phyloP scores from a whole-genome alignment of 1,140 invertebrate genomes.

The Delia radicum region DNA sequence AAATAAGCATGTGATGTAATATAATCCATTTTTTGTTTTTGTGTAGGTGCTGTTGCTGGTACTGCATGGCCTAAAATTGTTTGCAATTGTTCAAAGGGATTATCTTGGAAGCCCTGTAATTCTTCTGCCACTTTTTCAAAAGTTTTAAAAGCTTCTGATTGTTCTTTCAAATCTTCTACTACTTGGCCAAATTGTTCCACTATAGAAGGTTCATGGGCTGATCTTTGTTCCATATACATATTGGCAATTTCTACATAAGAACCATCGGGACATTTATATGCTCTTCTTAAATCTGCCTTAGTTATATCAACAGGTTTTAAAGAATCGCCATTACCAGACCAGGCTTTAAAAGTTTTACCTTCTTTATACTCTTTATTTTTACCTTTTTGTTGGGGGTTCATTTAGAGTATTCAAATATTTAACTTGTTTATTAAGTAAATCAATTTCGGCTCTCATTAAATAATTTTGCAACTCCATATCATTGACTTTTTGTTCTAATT shows the following conservation, averaged over 20 bases:
- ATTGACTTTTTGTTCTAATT: slow-evolving; percentile 40
- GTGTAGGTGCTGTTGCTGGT: neutral
- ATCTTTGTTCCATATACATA: slow-evolving; percentile 40
- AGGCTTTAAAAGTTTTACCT: slow-evolving; percentile 39
- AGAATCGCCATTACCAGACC: slow-evolving; percentile 39
- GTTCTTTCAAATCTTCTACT: slow-evolving; percentile 41
- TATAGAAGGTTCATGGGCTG: slow-evolving; percentile 34
- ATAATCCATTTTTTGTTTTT: neutral
- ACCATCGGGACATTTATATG: slow-evolving; percentile 40
- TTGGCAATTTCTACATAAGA: slow-evolving; percentile 40
- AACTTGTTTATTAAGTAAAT: slow-evolving; percentile 47
- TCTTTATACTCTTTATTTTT: slow-evolving; percentile 25
- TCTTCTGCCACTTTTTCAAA: slow-evolving; percentile 27
- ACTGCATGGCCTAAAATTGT: neutral
- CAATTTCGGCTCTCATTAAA: slow-evolving; percentile 49
- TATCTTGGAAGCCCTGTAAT: neutral
- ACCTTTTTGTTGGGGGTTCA: slow-evolving; percentile 3
- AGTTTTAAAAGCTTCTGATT: slow-evolving; percentile 41
- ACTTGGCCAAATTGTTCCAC: slow-evolving; percentile 40
- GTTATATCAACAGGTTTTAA: slow-evolving; percentile 37
- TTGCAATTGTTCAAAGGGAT: slow-evolving; percentile 9
- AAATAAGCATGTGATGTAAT: slow-evolving; percentile 1
- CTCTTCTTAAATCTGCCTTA: slow-evolving; percentile 37
- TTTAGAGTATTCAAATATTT: slow-evolving; percentile 37
- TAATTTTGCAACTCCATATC: slow-evolving; percentile 50